These are phyloP conservation scores for Trachelus tabidus DNA, from an alignment of 2,888 invertebrate species.

Conservation along the genomic window DNA sequence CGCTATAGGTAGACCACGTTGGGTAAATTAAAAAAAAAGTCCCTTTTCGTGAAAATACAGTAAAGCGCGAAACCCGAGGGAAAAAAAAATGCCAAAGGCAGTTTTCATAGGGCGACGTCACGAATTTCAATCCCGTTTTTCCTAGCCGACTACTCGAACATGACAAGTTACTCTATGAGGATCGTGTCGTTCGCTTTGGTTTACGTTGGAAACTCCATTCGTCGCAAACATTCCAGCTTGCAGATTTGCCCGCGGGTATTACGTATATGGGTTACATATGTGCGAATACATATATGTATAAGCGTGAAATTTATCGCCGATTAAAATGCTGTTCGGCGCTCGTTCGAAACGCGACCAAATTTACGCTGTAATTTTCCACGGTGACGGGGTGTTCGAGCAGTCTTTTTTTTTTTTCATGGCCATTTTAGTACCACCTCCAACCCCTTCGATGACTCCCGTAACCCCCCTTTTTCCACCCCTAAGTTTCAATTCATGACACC, in stretches of 20 bases:
- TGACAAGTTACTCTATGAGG: constrained; percentile 31
- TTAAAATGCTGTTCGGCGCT: background rate
- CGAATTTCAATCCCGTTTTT: background rate
- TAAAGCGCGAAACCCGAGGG: background rate
- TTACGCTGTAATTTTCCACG: background rate
- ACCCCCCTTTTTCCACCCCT: background rate
- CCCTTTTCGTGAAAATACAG: background rate
- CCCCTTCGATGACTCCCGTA: background rate
- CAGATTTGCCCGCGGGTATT: background rate
- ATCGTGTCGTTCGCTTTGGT: constrained; percentile 25
- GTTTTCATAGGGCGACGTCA: background rate
- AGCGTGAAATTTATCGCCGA: constrained; percentile 1
- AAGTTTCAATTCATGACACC: background rate
- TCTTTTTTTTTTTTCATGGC: background rate
- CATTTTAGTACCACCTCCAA: background rate
- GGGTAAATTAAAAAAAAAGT: background rate
- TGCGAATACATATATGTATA: background rate
- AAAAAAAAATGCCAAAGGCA: background rate
- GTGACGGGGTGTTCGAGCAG: background rate
- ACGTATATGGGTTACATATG: background rate
- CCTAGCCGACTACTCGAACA: constrained; percentile 14
- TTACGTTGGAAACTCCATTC: background rate
- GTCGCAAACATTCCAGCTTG: background rate
- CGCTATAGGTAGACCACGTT: background rate
- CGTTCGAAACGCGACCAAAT: background rate